Conservation (phyloP, 2,797 vertebrate species). For the Nannoperca obscura region DNA sequence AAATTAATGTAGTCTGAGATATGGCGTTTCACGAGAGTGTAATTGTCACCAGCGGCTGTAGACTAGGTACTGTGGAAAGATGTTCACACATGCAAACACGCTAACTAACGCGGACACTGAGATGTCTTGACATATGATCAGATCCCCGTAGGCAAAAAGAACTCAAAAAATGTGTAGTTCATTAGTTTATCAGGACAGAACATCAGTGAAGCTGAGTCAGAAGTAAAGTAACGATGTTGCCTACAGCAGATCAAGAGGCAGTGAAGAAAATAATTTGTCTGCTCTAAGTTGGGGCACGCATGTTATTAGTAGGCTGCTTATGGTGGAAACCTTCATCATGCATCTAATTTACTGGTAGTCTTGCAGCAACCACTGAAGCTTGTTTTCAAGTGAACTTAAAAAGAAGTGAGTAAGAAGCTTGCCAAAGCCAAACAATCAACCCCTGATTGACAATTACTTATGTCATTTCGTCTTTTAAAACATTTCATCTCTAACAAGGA, state of each 20-base stretch:
- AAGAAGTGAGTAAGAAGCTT: not conserved
- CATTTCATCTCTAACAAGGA: not conserved
- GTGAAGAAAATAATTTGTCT: conserved; percentile 16
- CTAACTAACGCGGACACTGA: conserved; percentile 17
- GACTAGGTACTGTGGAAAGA: conserved; percentile 4
- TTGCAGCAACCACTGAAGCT: conserved; percentile 6
- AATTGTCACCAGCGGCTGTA: conserved; percentile 36
- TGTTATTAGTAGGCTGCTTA: conserved; percentile 22
- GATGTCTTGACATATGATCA: conserved; percentile 44
- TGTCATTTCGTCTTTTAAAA: conserved; percentile 3
- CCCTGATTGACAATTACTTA: not conserved
- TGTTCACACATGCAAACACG: conserved; percentile 9
- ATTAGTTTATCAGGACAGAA: conserved; percentile 37
- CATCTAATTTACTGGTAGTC: conserved; percentile 18
- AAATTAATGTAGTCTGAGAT: conserved; percentile 40
- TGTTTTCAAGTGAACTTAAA: conserved; percentile 3
- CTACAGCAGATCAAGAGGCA: conserved; percentile 21
- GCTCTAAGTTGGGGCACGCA: not conserved
- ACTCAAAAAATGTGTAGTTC: conserved; percentile 12
- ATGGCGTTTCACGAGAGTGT: conserved; percentile 30
- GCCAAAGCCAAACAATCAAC: not conserved
- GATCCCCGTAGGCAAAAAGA: conserved; percentile 41
- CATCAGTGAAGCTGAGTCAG: conserved; percentile 23
- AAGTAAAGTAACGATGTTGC: conserved; percentile 28
- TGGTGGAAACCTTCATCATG: conserved; percentile 16